These are phyloP conservation scores for Indicator maculatus DNA, from an alignment of 2,113 vertebrate genomes.

Conservation along the genomic window DNA sequence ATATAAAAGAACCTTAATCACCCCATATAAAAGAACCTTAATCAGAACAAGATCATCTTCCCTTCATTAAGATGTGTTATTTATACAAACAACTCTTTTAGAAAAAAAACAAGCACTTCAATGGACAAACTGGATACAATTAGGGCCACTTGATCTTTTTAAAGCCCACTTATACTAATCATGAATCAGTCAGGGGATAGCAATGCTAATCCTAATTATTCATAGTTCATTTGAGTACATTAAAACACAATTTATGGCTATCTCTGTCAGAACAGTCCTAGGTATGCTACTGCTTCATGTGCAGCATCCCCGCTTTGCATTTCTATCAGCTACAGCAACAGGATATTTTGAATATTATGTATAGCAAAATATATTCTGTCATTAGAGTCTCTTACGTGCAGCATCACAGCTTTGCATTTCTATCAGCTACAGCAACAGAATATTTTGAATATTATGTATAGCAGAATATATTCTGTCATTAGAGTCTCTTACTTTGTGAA, in stretches of 20 bases:
- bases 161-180: not conserved
- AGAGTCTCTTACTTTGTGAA: not conserved
- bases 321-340: not conserved
- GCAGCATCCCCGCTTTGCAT: not conserved
- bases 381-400: not conserved
- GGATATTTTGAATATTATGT: not conserved
- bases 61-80: not conserved
- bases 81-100: not conserved
- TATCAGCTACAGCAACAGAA: not conserved
- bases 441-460: not conserved
- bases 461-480: not conserved
- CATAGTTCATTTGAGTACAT: not conserved
- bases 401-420: not conserved
- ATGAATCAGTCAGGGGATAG: not conserved
- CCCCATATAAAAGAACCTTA: no score
- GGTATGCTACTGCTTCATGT: not conserved
- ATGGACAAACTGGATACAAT: constrained; percentile 1
- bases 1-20: not conserved
- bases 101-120: not conserved
- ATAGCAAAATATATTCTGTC: not conserved
- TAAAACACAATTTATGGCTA: not conserved
- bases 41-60: not conserved
- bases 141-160: not conserved
- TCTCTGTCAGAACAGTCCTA: not conserved
- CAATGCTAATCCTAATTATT: constrained; percentile 9